phyloP scores from a whole-genome alignment of 2,113 vertebrate species.

The Bubo bubo region DNA sequence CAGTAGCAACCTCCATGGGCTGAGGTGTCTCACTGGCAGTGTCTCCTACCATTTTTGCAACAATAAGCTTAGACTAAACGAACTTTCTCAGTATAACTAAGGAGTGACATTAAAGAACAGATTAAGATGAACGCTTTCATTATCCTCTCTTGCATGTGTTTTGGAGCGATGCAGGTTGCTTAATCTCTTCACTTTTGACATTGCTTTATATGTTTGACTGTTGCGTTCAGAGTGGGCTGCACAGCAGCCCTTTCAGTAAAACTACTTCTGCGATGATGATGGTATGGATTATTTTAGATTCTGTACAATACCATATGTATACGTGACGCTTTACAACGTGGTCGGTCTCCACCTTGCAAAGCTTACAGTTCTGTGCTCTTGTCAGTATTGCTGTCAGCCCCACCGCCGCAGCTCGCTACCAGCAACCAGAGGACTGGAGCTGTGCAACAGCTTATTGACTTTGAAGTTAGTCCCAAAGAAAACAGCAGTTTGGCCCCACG shows the following conservation, averaged over 20 bases:
- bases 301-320: neutral
- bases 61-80: neutral
- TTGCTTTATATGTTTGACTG: neutral
- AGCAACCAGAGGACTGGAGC: neutral
- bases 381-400: neutral
- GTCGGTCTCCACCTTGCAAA: neutral
- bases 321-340: accelerated
- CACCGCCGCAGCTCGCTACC: accelerated
- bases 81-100: neutral
- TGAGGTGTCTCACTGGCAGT: neutral
- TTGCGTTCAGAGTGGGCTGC: neutral
- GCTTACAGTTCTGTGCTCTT: neutral
- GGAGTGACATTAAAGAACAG: neutral
- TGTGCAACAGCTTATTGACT: neutral
- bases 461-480: neutral
- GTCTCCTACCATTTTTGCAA: neutral
- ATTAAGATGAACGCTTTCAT: neutral
- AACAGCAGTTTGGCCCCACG: neutral
- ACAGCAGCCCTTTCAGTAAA: neutral
- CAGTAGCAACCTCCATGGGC: neutral
- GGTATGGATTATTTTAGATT: neutral
- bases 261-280: accelerated
- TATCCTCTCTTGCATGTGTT: neutral
- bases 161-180: neutral
- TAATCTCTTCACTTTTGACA: neutral